Evolutionary conservation across 1,140 invertebrate species (phyloP).

Genomic region (Neelides sp.): DNA sequence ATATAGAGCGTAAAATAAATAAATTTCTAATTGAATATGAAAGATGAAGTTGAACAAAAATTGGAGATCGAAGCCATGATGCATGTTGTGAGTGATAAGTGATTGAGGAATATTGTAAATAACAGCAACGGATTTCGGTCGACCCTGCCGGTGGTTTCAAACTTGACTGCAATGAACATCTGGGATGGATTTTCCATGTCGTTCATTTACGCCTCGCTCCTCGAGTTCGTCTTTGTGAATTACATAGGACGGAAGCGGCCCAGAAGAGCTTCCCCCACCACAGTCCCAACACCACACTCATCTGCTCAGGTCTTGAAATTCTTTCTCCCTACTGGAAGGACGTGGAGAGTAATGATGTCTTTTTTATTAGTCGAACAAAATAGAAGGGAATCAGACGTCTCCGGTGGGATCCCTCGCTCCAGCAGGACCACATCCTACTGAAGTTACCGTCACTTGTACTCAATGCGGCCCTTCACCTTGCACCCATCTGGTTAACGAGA

Average conservation of each 20-base stretch:
- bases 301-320: constrained; percentile 26
- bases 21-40: neutral
- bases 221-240: constrained; percentile 89
- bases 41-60: no score
- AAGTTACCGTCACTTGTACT: constrained; percentile 27
- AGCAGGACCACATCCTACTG: constrained; percentile 21
- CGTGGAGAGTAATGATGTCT: no score
- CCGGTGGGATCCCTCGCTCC: constrained; percentile 12
- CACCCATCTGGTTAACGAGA: constrained; percentile 20
- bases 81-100: no score
- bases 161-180: constrained; percentile 87
- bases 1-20: neutral
- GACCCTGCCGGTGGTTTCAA: constrained; percentile 81
- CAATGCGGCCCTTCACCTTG: constrained; percentile 25
- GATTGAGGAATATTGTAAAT: constrained; percentile 14
- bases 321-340: neutral
- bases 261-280: constrained; percentile 18
- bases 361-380: no score
- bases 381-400: constrained; percentile 23
- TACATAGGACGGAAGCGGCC: constrained; percentile 82
- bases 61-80: no score
- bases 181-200: constrained; percentile 94
- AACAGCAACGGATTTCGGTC: constrained; percentile 35
- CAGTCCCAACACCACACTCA: constrained; percentile 9
- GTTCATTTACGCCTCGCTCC: constrained; percentile 73